A percentile compares a stretch with the other conserved stretches of the same genome.
Conservation (phyloP, 2,888 invertebrate genomes). For the Aplocera efformata region DNA sequence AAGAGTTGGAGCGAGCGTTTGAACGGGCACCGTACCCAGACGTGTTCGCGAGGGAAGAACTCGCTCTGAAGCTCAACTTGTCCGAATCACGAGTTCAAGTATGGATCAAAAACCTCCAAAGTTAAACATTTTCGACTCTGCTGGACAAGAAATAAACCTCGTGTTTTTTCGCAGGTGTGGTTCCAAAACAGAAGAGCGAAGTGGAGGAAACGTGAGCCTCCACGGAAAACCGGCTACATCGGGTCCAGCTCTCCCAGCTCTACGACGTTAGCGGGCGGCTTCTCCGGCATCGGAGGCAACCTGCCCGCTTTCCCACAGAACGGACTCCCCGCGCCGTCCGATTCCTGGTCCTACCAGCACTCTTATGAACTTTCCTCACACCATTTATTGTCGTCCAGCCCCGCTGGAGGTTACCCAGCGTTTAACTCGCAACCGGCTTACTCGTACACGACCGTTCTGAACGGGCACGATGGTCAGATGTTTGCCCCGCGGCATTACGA, state of each 20-base stretch:
- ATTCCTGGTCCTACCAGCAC: constrained; percentile 90
- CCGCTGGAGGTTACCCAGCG: constrained; percentile 81
- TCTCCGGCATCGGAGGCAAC: constrained; percentile 71
- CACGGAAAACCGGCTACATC: constrained; percentile 91
- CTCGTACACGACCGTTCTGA: constrained; percentile 84
- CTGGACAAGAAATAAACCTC: background rate
- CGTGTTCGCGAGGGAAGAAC: constrained; percentile 95
- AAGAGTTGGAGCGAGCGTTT: constrained; percentile 95
- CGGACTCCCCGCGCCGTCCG: constrained; percentile 84
- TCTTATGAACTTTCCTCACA: constrained; percentile 88
- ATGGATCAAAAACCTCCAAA: constrained; percentile 12
- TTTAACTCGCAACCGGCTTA: constrained; percentile 82
- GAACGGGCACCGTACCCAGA: constrained; percentile 98
- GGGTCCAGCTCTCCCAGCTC: constrained; percentile 85
- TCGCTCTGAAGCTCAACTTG: constrained; percentile 93
- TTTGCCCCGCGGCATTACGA: constrained; percentile 84
- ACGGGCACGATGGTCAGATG: constrained; percentile 87
- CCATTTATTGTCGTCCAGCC: constrained; percentile 86
- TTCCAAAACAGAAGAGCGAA: constrained; percentile 95
- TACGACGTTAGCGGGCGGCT: constrained; percentile 83
- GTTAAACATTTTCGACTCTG: constrained; percentile 1
- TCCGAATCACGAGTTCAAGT: constrained; percentile 86
- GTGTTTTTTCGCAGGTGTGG: constrained; percentile 81
- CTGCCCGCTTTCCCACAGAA: constrained; percentile 80
- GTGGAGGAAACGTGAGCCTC: constrained; percentile 96